phyloP scores from a whole-genome alignment of 2,113 vertebrate species.

The Tragelaphus buxtoni region DNA sequence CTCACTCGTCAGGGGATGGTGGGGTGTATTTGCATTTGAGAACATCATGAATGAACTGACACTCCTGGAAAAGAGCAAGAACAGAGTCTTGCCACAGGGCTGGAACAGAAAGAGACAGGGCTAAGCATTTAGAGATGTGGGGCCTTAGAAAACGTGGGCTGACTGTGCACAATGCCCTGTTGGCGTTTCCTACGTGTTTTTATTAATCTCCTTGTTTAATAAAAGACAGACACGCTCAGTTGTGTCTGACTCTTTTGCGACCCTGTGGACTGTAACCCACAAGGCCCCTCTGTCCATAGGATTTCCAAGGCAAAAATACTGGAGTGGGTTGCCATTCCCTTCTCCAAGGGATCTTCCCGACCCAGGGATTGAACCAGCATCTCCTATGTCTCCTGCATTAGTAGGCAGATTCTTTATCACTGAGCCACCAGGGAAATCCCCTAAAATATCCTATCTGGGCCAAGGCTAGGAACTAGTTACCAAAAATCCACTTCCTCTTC shows the following conservation, averaged over 20 bases:
- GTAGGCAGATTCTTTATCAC: not conserved
- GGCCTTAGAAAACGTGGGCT: not conserved
- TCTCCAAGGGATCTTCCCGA: not conserved
- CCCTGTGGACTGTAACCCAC: not conserved
- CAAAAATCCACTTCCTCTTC: not conserved
- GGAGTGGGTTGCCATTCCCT: not conserved
- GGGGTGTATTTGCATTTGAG: not conserved
- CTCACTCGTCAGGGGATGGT: not conserved
- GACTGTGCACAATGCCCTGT: not conserved
- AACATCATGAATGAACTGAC: not conserved
- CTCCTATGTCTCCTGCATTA: not conserved
- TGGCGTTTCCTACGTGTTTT: not conserved
- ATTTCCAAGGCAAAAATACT: not conserved
- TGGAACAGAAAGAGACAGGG: not conserved
- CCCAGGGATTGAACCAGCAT: not conserved
- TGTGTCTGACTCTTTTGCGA: not conserved
- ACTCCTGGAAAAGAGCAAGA: not conserved
- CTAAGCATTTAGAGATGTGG: fast-evolving
- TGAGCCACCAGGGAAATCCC: not conserved
- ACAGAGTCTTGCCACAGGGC: not conserved
- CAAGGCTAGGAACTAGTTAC: not conserved
- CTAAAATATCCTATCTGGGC: not conserved
- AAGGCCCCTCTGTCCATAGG: not conserved
- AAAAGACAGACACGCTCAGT: no score
- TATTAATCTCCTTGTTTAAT: not conserved